Evolutionary conservation across 1,140 invertebrate genomes (phyloP).

Genomic region (Camponotus vicinus): DNA sequence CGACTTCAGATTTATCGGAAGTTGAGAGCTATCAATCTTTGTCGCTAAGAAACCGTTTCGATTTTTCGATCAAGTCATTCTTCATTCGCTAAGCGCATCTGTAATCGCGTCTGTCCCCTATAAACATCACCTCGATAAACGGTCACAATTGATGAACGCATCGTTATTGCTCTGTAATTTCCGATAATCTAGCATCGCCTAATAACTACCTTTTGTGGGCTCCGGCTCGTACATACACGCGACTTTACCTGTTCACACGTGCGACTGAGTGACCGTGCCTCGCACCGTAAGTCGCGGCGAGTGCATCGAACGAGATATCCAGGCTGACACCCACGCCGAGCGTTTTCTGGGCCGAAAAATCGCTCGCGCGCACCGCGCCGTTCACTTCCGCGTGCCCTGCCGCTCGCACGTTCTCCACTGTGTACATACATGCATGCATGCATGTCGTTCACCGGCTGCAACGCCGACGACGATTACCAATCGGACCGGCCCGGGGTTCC

Average conservation of each 20-base stretch:
- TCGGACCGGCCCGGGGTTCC: conserved; percentile 68
- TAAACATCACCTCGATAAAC: no score
- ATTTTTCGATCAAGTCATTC: no score
- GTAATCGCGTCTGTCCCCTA: background rate
- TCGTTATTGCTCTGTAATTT: background rate
- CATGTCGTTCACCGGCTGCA: conserved; percentile 7
- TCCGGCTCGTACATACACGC: background rate
- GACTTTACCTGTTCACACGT: conserved; percentile 68
- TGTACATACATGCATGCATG: background rate
- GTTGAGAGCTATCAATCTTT: background rate
- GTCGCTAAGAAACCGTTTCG: background rate
- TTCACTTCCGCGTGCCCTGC: conserved; percentile 81
- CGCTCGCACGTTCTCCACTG: conserved; percentile 26
- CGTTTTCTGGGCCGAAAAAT: conserved; percentile 82
- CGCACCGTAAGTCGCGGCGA: conserved; percentile 16
- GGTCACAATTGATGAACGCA: no score
- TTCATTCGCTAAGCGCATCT: background rate
- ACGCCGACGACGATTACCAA: conserved; percentile 25
- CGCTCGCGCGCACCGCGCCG: conserved; percentile 72
- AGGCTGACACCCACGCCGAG: conserved; percentile 79
- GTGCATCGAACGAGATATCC: conserved; percentile 79
- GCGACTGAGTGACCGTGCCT: conserved; percentile 68
- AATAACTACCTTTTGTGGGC: background rate
- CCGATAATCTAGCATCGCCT: background rate
- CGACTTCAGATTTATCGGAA: background rate